These are phyloP conservation scores for Thaleichthys pacificus DNA, from an alignment of 2,797 vertebrate species.

Conservation along the genomic window DNA sequence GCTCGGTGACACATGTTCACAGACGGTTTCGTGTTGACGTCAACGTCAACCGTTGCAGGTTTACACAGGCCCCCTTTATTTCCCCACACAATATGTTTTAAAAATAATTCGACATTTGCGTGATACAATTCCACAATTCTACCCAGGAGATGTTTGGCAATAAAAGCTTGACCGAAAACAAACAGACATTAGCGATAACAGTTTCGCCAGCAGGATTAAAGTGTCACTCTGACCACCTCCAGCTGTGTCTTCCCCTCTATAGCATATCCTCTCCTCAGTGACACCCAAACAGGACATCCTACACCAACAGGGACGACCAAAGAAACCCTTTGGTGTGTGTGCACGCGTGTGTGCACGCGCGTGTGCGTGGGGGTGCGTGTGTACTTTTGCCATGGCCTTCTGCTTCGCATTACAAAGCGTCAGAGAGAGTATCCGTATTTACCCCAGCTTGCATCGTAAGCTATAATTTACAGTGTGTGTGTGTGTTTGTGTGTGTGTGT, in stretches of 20 bases:
- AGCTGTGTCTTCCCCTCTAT: slow-evolving; percentile 35
- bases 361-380: neutral
- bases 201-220: slow-evolving; percentile 30
- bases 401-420: slow-evolving; percentile 49
- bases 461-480: slow-evolving; percentile 49
- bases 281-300: slow-evolving; percentile 59
- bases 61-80: neutral
- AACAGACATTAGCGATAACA: slow-evolving; percentile 9
- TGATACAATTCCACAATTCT: neutral
- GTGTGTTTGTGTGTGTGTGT: slow-evolving; percentile 9
- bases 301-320: slow-evolving; percentile 44
- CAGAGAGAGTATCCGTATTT: slow-evolving; percentile 57
- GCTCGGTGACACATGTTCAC: neutral
- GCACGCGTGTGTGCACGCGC: neutral
- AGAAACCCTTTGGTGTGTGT: slow-evolving; percentile 33
- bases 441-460: slow-evolving; percentile 41
- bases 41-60: neutral
- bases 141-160: neutral
- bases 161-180: neutral
- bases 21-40: neutral
- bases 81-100: too few species aligned
- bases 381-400: neutral
- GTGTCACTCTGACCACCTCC: slow-evolving; percentile 30
- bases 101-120: too few species aligned
- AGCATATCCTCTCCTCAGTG: slow-evolving; percentile 36